Percentiles rank a stretch among this genome's conserved stretches.
These are phyloP conservation scores for Passer montanus DNA, from an alignment of 2,113 vertebrate genomes.

Conservation along the genomic window DNA sequence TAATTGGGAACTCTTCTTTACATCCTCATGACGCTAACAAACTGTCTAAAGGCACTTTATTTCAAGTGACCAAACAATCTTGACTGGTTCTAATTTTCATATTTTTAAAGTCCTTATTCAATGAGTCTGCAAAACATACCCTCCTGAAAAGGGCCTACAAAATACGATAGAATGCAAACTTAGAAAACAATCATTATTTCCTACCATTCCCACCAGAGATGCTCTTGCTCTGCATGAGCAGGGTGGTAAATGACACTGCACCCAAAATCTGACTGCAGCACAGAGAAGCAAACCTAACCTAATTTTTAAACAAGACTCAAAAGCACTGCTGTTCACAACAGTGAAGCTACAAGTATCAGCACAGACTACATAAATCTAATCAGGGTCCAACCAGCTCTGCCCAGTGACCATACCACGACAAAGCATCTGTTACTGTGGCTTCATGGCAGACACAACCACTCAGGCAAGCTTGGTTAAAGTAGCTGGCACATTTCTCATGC, in stretches of 20 bases:
- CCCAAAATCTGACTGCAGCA: not conserved
- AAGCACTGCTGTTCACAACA: not conserved
- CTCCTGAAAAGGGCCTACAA: not conserved
- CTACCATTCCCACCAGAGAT: not conserved
- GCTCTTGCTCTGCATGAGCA: not conserved
- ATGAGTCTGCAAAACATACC: not conserved
- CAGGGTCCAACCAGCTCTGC: not conserved
- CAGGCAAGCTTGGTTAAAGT: not conserved
- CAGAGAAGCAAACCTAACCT: not conserved
- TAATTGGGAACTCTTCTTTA: not conserved
- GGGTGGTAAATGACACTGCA: not conserved
- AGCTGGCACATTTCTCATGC: not conserved
- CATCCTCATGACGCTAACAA: not conserved
- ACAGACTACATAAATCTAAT: not conserved
- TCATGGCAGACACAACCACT: not conserved
- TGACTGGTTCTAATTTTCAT: not conserved
- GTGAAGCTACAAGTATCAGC: not conserved
- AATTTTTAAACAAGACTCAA: constrained; percentile 27
- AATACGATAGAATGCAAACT: not conserved
- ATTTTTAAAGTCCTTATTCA: not conserved
- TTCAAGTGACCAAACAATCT: not conserved
- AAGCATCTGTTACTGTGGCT: not conserved
- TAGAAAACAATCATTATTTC: not conserved
- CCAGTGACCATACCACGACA: not conserved
- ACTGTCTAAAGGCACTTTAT: not conserved